phyloP scores from a whole-genome alignment of 2,888 invertebrate genomes.

The Gymnoscelis rufifasciata region DNA sequence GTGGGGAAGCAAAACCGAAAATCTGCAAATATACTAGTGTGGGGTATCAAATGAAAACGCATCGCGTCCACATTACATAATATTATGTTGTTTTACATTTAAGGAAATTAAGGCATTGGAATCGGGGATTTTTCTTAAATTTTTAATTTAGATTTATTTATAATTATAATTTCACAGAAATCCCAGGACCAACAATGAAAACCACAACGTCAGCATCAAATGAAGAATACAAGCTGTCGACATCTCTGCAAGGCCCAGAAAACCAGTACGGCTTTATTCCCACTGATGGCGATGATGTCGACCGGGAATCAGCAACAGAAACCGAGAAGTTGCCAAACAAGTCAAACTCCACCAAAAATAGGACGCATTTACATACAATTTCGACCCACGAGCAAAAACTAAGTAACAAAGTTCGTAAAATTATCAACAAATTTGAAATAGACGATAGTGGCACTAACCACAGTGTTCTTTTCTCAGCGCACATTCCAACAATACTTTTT shows the following conservation, averaged over 20 bases:
- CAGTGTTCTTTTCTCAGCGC: slow-evolving; percentile 28
- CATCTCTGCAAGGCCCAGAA: slow-evolving; percentile 76
- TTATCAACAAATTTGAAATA: slow-evolving; percentile 55
- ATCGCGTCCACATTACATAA: too few relatives aligned
- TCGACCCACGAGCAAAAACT: slow-evolving; percentile 52
- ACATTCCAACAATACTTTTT: slow-evolving; percentile 25
- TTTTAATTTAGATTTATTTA: too few relatives aligned
- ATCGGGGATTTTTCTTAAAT: too few relatives aligned
- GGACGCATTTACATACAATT: slow-evolving; percentile 41
- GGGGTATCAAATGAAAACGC: too few relatives aligned
- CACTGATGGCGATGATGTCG: slow-evolving; percentile 82
- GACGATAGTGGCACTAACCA: slow-evolving; percentile 34
- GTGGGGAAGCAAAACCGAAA: too few relatives aligned
- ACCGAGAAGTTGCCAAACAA: slow-evolving; percentile 25
- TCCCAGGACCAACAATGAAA: slow-evolving; percentile 83
- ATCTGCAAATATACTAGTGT: too few relatives aligned
- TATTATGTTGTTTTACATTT: too few relatives aligned
- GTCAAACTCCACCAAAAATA: slow-evolving; percentile 48
- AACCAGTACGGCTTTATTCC: slow-evolving; percentile 86
- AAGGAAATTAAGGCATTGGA: too few relatives aligned
- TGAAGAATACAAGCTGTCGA: slow-evolving; percentile 76
- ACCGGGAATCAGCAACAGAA: slow-evolving; percentile 42
- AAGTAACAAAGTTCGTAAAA: slow-evolving; percentile 66
- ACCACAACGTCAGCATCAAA: slow-evolving; percentile 76
- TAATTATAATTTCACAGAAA: slow-evolving; percentile 77